Evolutionary conservation across 2,888 invertebrate species (phyloP), one percentile per base, ranked within the genome.

Genomic region (Atrina japonica): DNA sequence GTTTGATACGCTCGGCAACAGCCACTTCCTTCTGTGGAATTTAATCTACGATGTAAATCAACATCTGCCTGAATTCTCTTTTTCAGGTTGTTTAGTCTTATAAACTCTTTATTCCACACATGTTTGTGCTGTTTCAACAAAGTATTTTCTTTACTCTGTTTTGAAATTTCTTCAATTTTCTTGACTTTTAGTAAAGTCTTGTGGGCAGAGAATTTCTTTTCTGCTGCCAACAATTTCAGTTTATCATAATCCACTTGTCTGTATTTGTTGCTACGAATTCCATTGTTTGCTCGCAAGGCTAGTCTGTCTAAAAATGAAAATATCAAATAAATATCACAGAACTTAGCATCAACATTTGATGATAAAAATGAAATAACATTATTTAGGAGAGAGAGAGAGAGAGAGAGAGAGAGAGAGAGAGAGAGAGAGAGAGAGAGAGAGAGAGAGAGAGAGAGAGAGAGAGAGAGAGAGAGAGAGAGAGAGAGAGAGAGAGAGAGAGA

Each of bases 51-150:
- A 68, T 86, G 84, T 30, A 66, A 47, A 23, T 87, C 86, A 16
- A 84, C 74, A 14, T 86, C 87, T 0, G 77, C 65, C 72, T 88
- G 86, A 18, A 81, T 73, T 58, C 81, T 76, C 45, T 83, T 84
- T 27, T 87, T 70, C 25, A 82, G 55, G 64, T 84, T 81, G 65
- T 86, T 86, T 25, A 89, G 76, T 30, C 86, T 65, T 2, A 86
- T 73, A 55, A 88, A 85, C 70, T 90, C 90, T 65, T 87, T 87
- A 56, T 86, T 84, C 90, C 90, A 90, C 0, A 88, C 81, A 29
- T 85, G 69, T 52, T 87, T 85, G 63, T 90, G 90, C 58, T 89
- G 89, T 66, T 88, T 88, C 14, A 86, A 59, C 6, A 88, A 66
- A 60, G 83, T 83, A 60, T 88, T 86, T 71, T 89, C 89, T 73